These are phyloP conservation scores for Sebastes itinus DNA, from an alignment of 2,797 vertebrate genomes.

Conservation along the genomic window DNA sequence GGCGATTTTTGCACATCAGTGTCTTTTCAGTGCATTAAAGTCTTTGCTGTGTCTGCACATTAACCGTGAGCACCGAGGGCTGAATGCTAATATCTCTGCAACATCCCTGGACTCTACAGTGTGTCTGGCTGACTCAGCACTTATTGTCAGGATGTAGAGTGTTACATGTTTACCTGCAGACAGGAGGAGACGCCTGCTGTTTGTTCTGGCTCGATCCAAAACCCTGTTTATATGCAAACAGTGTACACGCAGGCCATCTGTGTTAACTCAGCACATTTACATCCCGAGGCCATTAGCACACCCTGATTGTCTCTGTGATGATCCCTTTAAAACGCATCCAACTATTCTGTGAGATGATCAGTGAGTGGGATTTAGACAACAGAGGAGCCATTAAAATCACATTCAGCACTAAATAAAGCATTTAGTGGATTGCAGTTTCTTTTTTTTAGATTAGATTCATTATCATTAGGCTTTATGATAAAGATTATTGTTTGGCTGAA, in stretches of 20 bases:
- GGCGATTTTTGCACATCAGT: background rate
- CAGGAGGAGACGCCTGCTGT: constrained; percentile 31
- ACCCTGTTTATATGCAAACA: constrained; percentile 58
- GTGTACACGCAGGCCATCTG: constrained; percentile 49
- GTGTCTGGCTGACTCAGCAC: constrained; percentile 43
- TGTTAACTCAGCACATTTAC: constrained; percentile 42
- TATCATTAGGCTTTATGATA: background rate
- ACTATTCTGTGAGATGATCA: constrained; percentile 10
- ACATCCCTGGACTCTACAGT: background rate
- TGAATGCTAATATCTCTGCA: constrained; percentile 28
- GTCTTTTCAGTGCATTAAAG: background rate
- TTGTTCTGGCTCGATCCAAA: constrained; percentile 44
- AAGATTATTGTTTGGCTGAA: background rate
- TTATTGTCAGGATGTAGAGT: constrained; percentile 23
- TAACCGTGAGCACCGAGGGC: background rate
- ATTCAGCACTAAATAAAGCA: background rate
- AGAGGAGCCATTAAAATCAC: constrained; percentile 1
- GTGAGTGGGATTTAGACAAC: background rate
- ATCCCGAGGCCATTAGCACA: constrained; percentile 5
- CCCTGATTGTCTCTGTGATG: constrained; percentile 26
- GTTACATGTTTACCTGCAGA: constrained; percentile 49
- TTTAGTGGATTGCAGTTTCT: background rate
- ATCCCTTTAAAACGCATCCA: constrained; percentile 34
- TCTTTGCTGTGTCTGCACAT: background rate
- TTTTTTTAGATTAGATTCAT: background rate